A percentile compares a stretch with the other conserved stretches of the same genome.
These are phyloP conservation scores for Orthosia incerta DNA, from an alignment of 2,888 invertebrate genomes.

Conservation along the genomic window DNA sequence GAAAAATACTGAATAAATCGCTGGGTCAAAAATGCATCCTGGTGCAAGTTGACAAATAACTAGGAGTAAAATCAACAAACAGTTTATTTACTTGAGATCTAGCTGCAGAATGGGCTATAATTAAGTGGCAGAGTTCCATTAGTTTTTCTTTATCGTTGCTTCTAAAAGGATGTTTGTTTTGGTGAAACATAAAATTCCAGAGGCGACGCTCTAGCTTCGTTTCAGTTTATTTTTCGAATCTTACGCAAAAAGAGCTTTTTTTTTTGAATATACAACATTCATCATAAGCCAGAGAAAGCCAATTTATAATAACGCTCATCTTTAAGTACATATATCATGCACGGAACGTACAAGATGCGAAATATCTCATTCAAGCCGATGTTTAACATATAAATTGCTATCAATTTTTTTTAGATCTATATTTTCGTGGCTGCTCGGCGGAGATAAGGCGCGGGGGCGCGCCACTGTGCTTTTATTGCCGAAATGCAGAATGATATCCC, in stretches of 20 bases:
- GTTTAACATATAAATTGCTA: conserved; percentile 89
- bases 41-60: neutral
- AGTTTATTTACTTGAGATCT: conserved; percentile 7
- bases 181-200: neutral
- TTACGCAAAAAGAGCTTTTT: neutral
- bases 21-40: neutral
- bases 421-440: conserved; percentile 81
- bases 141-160: neutral
- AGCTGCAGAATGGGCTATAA: conserved; percentile 7
- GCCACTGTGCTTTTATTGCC: conserved; percentile 79
- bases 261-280: conserved; percentile 45
- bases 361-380: conserved; percentile 85
- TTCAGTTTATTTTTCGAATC: conserved; percentile 1
- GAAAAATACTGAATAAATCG: neutral
- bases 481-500: conserved; percentile 78
- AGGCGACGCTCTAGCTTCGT: neutral
- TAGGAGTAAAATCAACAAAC: neutral
- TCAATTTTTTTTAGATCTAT: conserved; percentile 87
- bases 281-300: conserved; percentile 59
- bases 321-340: conserved; percentile 71
- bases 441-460: conserved; percentile 80
- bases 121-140: neutral
- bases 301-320: conserved; percentile 66
- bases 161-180: conserved; percentile 1
- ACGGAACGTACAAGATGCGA: conserved; percentile 77